Conservation (phyloP, 2,797 vertebrate genomes). For the Gadopsis marmoratus region DNA sequence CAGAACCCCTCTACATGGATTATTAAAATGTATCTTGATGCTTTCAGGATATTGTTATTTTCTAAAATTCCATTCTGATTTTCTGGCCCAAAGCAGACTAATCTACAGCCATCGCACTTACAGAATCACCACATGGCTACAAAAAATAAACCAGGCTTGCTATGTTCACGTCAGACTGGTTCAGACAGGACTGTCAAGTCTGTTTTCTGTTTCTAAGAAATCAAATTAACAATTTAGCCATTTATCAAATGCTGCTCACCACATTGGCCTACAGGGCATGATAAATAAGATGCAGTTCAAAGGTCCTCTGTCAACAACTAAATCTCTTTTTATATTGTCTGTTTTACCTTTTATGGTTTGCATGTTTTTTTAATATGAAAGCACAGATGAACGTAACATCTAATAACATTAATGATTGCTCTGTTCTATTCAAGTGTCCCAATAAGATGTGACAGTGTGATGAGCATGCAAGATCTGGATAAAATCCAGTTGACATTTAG, state of each 20-base stretch:
- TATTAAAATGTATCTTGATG: not conserved
- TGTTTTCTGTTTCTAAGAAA: conserved; percentile 5
- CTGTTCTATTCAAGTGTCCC: too few species aligned
- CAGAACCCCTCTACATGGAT: too few species aligned
- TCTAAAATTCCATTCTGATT: too few species aligned
- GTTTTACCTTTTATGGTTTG: too few species aligned
- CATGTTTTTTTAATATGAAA: too few species aligned
- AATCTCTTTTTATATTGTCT: too few species aligned
- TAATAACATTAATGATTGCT: too few species aligned
- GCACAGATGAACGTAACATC: too few species aligned
- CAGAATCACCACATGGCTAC: conserved; percentile 3
- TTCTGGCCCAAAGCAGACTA: not conserved
- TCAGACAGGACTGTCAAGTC: conserved; percentile 17
- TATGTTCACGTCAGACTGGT: conserved; percentile 13
- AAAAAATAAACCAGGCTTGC: conserved; percentile 14
- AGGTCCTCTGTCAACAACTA: conserved; percentile 15
- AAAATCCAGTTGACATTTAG: not conserved
- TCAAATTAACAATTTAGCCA: conserved; percentile 7
- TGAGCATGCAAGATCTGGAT: too few species aligned
- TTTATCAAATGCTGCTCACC: conserved; percentile 8
- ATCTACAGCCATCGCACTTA: conserved; percentile 23
- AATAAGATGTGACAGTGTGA: too few species aligned
- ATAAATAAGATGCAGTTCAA: not conserved
- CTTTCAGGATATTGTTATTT: not conserved
- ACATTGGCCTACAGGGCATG: not conserved